phyloP scores from a whole-genome alignment of 2,797 vertebrate species.

The Phrynocephalus guinanensis region DNA sequence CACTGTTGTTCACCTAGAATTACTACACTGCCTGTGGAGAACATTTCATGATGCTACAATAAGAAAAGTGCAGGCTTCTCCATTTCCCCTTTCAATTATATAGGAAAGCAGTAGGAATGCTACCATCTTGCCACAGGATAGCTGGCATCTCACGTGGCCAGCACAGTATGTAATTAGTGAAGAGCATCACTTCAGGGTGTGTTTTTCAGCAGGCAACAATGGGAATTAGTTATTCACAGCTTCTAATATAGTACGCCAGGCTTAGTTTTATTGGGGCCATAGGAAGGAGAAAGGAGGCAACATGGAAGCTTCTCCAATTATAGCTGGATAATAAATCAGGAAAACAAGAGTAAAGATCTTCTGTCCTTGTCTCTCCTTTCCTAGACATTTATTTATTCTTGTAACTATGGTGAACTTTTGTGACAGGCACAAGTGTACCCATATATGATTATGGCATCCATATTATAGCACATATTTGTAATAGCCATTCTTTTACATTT shows the following conservation, averaged over 20 bases:
- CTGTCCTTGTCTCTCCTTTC: neutral
- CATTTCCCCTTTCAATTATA: constrained; percentile 61
- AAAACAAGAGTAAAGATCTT: constrained; percentile 16
- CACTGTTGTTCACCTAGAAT: constrained; percentile 41
- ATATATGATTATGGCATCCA: too few species aligned
- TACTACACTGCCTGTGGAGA: constrained; percentile 50
- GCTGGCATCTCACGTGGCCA: constrained; percentile 36
- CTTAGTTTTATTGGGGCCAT: constrained; percentile 30
- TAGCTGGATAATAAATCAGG: neutral
- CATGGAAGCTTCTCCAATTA: constrained; percentile 24
- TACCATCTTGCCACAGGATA: constrained; percentile 26
- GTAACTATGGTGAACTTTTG: neutral
- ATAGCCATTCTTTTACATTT: too few species aligned
- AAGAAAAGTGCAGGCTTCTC: neutral
- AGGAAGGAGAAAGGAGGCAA: neutral
- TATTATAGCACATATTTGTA: too few species aligned
- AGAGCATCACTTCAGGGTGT: constrained; percentile 22
- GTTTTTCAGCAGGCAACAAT: constrained; percentile 30
- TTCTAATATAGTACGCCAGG: neutral
- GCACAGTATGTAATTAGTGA: constrained; percentile 43
- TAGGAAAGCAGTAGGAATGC: constrained; percentile 33
- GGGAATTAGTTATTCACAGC: constrained; percentile 50
- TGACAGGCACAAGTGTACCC: neutral
- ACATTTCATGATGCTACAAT: constrained; percentile 29
- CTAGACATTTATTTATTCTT: too few species aligned